phyloP scores from a whole-genome alignment of 2,888 invertebrate species.

The Sphinx pinastri region DNA sequence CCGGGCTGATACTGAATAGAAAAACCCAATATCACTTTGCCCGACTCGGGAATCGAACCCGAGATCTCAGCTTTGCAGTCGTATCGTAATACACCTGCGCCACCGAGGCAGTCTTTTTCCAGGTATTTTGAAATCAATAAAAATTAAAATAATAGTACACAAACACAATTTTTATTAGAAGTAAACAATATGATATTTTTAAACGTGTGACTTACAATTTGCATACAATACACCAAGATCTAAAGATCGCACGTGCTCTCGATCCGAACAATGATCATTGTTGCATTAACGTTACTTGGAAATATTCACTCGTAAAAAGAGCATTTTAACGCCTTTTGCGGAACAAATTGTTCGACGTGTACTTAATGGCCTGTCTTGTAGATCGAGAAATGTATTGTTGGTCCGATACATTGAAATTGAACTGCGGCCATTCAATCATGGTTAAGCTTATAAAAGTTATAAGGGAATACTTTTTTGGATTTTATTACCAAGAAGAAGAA shows the following conservation, averaged over 20 bases:
- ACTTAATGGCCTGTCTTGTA: conserved; percentile 6
- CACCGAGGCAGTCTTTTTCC: no score
- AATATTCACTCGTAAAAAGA: conserved; percentile 47
- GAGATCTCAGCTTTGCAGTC: no score
- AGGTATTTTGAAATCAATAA: no score
- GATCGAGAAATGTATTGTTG: not conserved
- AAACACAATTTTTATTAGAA: not conserved
- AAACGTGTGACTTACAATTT: conserved; percentile 64
- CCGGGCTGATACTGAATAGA: no score
- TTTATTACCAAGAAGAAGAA: no score
- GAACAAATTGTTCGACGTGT: conserved; percentile 21
- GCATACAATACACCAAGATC: conserved; percentile 69
- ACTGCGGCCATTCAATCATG: not conserved
- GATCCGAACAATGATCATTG: conserved; percentile 72
- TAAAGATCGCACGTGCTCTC: conserved; percentile 74
- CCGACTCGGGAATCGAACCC: no score
- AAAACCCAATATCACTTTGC: no score
- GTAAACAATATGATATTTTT: conserved; percentile 33
- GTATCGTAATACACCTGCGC: no score
- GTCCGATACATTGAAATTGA: not conserved
- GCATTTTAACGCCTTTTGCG: conserved; percentile 43
- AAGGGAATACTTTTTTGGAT: not conserved
- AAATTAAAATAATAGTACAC: no score
- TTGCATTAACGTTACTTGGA: conserved; percentile 55
- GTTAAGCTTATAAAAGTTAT: not conserved